Evolutionary conservation across 2,888 invertebrate genomes (phyloP).

Genomic region (Eulithis testata): DNA sequence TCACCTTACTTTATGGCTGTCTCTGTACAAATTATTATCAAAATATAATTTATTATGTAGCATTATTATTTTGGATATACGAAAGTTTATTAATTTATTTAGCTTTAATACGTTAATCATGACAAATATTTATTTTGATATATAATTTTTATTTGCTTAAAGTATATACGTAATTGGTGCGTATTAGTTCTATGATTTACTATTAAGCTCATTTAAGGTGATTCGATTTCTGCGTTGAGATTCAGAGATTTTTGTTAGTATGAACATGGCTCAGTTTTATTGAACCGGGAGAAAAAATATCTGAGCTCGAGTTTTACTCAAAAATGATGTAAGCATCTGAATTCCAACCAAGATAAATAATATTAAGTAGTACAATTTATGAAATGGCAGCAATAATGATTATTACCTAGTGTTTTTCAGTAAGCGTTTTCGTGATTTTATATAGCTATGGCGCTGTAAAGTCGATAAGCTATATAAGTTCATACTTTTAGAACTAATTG

Average conservation of each 20-base stretch:
- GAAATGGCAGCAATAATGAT: slow-evolving; percentile 27
- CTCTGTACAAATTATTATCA: slow-evolving; percentile 68
- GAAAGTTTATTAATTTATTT: slow-evolving; percentile 63
- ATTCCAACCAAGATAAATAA: slow-evolving; percentile 20
- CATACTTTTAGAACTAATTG: not conserved
- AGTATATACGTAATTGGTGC: slow-evolving; percentile 60
- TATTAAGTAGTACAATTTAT: slow-evolving; percentile 42
- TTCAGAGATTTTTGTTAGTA: slow-evolving; percentile 4
- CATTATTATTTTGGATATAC: slow-evolving; percentile 70
- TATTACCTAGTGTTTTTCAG: slow-evolving; percentile 15
- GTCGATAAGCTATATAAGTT: not conserved
- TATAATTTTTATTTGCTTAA: slow-evolving; percentile 51
- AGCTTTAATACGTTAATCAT: slow-evolving; percentile 75
- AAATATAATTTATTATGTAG: slow-evolving; percentile 60
- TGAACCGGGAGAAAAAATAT: not conserved
- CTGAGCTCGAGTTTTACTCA: slow-evolving; percentile 5
- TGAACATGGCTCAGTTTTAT: not conserved
- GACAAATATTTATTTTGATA: slow-evolving; percentile 79
- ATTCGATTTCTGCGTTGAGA: slow-evolving; percentile 10
- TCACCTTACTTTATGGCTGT: slow-evolving; percentile 59
- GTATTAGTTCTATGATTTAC: slow-evolving; percentile 53
- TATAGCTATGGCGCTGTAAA: slow-evolving; percentile 1
- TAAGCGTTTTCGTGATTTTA: not conserved
- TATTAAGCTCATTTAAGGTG: slow-evolving; percentile 14
- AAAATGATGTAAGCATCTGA: not conserved